Evolutionary conservation across 2,113 vertebrate genomes (phyloP).

Genomic region (Strix uralensis): DNA sequence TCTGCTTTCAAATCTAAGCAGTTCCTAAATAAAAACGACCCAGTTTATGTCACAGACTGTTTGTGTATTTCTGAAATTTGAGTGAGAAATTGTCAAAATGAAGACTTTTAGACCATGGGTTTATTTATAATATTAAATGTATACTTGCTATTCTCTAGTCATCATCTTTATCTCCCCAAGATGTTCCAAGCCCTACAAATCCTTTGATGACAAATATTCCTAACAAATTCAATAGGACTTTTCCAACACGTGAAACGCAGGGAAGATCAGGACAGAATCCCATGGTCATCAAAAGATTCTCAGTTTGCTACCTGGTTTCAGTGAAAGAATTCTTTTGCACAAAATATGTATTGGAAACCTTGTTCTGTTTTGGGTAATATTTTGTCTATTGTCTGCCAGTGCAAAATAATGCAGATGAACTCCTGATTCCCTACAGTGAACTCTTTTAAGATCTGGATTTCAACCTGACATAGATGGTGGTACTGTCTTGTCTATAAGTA

Average conservation of each 20-base stretch:
- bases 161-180: not conserved
- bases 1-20: not conserved
- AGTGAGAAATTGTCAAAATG: not conserved
- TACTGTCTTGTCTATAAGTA: not conserved
- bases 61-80: not conserved
- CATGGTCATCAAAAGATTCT: not conserved
- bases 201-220: not conserved
- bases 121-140: not conserved
- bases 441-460: not conserved
- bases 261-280: not conserved
- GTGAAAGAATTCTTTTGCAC: not conserved
- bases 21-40: not conserved
- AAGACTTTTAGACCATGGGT: not conserved
- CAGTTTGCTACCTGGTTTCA: not conserved
- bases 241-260: not conserved
- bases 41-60: not conserved
- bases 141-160: not conserved
- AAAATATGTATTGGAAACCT: not conserved
- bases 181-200: not conserved
- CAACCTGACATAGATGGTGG: not conserved
- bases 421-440: not conserved
- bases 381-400: not conserved
- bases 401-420: not conserved
- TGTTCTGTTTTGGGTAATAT: not conserved
- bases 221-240: not conserved